Base-by-base conservation (phyloP, 1,140 invertebrate species). In the Diploscapter pachys region DNA sequence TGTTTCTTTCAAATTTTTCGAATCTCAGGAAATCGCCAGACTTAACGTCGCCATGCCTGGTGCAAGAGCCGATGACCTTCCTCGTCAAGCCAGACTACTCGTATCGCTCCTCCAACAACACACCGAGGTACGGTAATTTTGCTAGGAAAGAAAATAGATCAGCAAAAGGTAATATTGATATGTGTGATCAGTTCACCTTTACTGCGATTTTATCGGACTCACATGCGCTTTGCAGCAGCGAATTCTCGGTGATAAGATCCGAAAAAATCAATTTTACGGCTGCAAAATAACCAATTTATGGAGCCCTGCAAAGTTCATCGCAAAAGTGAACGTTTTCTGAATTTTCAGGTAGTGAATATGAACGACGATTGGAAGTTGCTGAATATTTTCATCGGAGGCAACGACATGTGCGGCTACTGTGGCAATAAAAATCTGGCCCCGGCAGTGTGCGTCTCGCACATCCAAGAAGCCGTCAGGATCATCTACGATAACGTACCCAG, bases 301-400 rank as follows among this genome's bases (percentile, higher is more conserved):
- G 31, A 31, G 31, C 31, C 1, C 31, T 31, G 31, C 31, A 31
- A 31, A 31, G 31, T 31, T 31, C 0, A 31, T 31, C 31, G 31
- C 31, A 31, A 31, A 31, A 31, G 31, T 31, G 31, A 31, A 31
- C 3, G 9, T 11, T 48, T 63, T 11, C 31, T 31, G 4, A 52
- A 5, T 48, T 72, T 72, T 56, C 63, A 72, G 71, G 52, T 8
- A 13, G 63, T 72, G 8, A 72, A 87, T 73, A 82, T 86, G 57
- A 75, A 84, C 49, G 83, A 90, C n/a, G 80, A 86, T 68, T 92
- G 92, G 92, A 93, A 92, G 88, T 63, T 92, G 86, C 87, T 93
- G 8, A 93, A 92, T 0, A 87, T 94, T 31, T 90, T 93, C 80
- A 91, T 93, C 71, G 92, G 92, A 5, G 92, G 91, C 52, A 94